These are phyloP conservation scores for Gonioctena quinquepunctata DNA, from an alignment of 1,140 invertebrate species.

Conservation along the genomic window DNA sequence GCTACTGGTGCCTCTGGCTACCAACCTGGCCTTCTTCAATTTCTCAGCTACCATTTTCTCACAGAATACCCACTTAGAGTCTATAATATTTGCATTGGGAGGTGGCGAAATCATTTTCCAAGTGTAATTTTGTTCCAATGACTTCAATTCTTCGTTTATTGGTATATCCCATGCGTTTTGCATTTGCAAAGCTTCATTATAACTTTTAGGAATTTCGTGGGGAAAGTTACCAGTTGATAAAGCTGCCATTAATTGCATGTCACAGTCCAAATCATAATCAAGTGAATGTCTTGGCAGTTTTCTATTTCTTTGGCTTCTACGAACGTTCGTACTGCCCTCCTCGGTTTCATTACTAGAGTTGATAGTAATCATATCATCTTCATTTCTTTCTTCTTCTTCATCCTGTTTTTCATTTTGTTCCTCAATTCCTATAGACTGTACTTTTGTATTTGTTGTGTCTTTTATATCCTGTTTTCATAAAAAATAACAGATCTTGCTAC, in stretches of 20 bases:
- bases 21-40: conserved; percentile 52
- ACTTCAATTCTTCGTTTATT: conserved; percentile 41
- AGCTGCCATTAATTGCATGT: neutral
- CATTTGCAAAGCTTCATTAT: neutral
- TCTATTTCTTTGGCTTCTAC: neutral
- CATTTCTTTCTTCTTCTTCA: too few relatives aligned
- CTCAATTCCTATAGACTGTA: too few relatives aligned
- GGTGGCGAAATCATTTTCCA: conserved; percentile 42
- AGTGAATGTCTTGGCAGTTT: neutral
- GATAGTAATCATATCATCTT: neutral
- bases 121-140: conserved; percentile 36
- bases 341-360: neutral
- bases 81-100: conserved; percentile 33
- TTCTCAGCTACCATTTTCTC: too few relatives aligned
- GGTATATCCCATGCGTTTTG: conserved; percentile 29
- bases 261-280: neutral
- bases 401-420: too few relatives aligned
- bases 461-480: too few relatives aligned
- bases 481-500: too few relatives aligned
- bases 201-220: neutral
- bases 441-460: too few relatives aligned
- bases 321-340: neutral
- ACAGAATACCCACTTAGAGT: too few relatives aligned
- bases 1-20: conserved; percentile 54
- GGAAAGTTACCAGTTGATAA: conserved; percentile 22